These are phyloP conservation scores for Lymantria dispar DNA, from an alignment of 2,888 invertebrate genomes.

Conservation along the genomic window DNA sequence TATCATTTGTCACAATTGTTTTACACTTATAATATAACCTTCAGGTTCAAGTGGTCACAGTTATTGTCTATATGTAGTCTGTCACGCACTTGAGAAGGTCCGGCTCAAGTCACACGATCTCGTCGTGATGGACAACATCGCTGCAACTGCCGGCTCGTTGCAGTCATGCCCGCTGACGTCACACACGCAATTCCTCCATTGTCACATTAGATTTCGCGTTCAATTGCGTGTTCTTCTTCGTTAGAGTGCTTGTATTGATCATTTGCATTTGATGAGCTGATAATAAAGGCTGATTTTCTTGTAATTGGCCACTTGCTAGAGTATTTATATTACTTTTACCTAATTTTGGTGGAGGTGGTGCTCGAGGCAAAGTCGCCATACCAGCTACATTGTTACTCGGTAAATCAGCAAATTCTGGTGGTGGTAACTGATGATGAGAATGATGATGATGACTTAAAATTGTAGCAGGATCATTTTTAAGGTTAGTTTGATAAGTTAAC, in stretches of 20 bases:
- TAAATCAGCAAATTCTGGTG: constrained; percentile 92
- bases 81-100: constrained; percentile 77
- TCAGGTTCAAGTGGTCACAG: constrained; percentile 37
- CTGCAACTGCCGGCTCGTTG: constrained; percentile 80
- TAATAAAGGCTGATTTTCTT: constrained; percentile 86
- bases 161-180: constrained; percentile 85
- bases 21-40: constrained; percentile 30
- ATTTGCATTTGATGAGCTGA: constrained; percentile 90
- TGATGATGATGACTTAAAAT: constrained; percentile 89
- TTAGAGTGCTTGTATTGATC: constrained; percentile 89
- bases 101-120: constrained; percentile 80
- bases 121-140: constrained; percentile 74
- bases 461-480: constrained; percentile 87
- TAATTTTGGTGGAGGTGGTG: constrained; percentile 89
- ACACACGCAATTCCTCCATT: constrained; percentile 93
- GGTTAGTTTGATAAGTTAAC: constrained; percentile 74
- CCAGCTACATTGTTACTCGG: constrained; percentile 84
- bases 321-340: constrained; percentile 84
- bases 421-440: constrained; percentile 89
- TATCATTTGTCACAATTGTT: constrained; percentile 13
- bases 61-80: constrained; percentile 61
- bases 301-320: constrained; percentile 82
- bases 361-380: constrained; percentile 85
- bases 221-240: constrained; percentile 88
- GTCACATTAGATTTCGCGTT: constrained; percentile 83